Evolutionary conservation across 2,113 vertebrate genomes (phyloP), one percentile per base, ranked within the genome.

Genomic region (Caracal caracal): DNA sequence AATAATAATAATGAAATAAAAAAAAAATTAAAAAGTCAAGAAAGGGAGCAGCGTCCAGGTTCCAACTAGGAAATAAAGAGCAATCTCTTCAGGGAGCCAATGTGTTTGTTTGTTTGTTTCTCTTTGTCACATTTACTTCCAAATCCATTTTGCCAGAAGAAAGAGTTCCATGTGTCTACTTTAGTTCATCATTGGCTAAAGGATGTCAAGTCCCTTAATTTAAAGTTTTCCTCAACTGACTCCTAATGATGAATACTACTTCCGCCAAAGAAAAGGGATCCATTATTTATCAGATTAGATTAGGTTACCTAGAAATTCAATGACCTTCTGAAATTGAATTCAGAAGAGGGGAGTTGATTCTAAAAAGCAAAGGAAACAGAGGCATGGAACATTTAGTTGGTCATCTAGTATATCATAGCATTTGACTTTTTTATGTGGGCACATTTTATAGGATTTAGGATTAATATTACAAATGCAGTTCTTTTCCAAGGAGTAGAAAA

Each of bases 241-340:
- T 81, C 3, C 66, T 65, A 88, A 71, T 43, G 10, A 81, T 20
- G 22, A 94, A 85, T 7, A 40, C 4, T 47, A 71, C n/a, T 95
- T 81, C 80, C 33, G 20, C 13, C 6, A 51, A 92, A 93, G 28
- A 88, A 68, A 30, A 94, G 82, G 10, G 7, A n/a, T 84, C 56
- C 26, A 43, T 94, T 92, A 68, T 88, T 88, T 90, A 88, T 59
- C 33, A 94, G 13, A 93, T 83, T 80, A 51, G 33, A 53, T 73
- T 75, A 90, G 22, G 75, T 82, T 93, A 84, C 68, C 71, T 95
- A 85, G 63, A 91, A 93, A 88, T 91, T 84, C 91, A n/a, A 89
- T 68, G 79, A 93, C 56, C 19, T 59, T 91, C 47, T 85, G 35
- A 93, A 96, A 88, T 35, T 82, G 43, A 90, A 96, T 83, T 93